phyloP scores from a whole-genome alignment of 2,797 vertebrate genomes.

The Diplodus puntazzo region DNA sequence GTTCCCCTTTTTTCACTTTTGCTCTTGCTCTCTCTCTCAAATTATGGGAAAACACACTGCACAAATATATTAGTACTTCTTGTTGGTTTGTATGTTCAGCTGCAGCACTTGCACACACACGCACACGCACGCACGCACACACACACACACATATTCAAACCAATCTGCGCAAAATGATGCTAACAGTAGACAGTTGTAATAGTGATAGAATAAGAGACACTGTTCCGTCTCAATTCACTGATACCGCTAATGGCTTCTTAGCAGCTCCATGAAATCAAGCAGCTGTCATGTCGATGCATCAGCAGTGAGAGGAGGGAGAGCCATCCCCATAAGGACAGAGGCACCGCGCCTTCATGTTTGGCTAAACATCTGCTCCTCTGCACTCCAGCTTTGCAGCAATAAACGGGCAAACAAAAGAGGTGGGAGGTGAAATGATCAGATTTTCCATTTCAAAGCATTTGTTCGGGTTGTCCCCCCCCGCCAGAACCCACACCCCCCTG shows the following conservation, averaged over 20 bases:
- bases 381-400: conserved; percentile 91
- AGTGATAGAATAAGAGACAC: conserved; percentile 87
- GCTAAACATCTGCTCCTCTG: conserved; percentile 98
- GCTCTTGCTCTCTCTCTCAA: conserved; percentile 71
- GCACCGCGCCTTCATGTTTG: conserved; percentile 95
- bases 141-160: conserved; percentile 45
- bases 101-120: conserved; percentile 67
- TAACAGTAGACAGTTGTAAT: conserved; percentile 91
- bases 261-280: conserved; percentile 98
- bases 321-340: conserved; percentile 95
- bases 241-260: conserved; percentile 99
- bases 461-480: conserved; percentile 64
- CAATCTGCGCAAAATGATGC: conserved; percentile 74
- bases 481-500: no score
- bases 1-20: conserved; percentile 80
- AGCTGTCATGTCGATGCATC: conserved; percentile 99
- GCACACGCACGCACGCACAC: not conserved
- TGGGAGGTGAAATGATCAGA: conserved; percentile 87
- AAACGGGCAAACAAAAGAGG: conserved; percentile 95
- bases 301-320: conserved; percentile 92
- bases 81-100: conserved; percentile 80
- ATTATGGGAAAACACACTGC: conserved; percentile 81
- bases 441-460: conserved; percentile 87
- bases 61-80: conserved; percentile 85
- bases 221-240: conserved; percentile 98